Evolutionary conservation across 2,888 invertebrate species (phyloP).

Genomic region (Caenorhabditis sinica): DNA sequence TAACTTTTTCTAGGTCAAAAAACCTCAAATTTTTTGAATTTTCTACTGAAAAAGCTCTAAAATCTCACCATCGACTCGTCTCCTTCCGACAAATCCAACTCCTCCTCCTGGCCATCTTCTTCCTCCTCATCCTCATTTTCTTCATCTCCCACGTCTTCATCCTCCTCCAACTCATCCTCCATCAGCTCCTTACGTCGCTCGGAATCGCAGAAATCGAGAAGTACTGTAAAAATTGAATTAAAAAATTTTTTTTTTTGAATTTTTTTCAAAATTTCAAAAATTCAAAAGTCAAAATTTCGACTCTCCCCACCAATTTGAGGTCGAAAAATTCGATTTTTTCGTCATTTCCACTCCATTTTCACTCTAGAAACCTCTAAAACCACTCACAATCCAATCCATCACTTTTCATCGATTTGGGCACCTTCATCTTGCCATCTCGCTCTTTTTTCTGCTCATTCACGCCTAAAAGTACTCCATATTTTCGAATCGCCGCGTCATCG

Average conservation of each 20-base stretch:
- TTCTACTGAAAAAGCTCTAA: neutral
- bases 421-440: slow-evolving; percentile 54
- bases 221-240: slow-evolving; percentile 52
- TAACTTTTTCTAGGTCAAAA: too few species aligned
- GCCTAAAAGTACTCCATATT: slow-evolving; percentile 60
- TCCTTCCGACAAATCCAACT: slow-evolving; percentile 52
- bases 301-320: too few species aligned
- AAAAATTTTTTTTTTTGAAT: neutral
- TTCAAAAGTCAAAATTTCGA: too few species aligned
- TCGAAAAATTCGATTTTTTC: neutral
- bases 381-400: slow-evolving; percentile 71
- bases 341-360: neutral
- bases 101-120: slow-evolving; percentile 17
- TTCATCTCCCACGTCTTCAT: slow-evolving; percentile 29
- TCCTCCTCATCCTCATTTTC: slow-evolving; percentile 50
- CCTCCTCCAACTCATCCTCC: slow-evolving; percentile 40
- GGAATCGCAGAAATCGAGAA: slow-evolving; percentile 65
- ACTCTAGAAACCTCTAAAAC: neutral
- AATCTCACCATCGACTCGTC: slow-evolving; percentile 44
- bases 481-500: slow-evolving; percentile 63
- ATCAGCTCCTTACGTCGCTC: slow-evolving; percentile 62
- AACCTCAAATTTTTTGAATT: neutral
- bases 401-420: slow-evolving; percentile 59
- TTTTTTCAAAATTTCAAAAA: too few species aligned
- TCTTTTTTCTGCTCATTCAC: slow-evolving; percentile 62